These are phyloP conservation scores for Marronus borbonicus DNA, from an alignment of 2,888 invertebrate genomes.

Conservation along the genomic window DNA sequence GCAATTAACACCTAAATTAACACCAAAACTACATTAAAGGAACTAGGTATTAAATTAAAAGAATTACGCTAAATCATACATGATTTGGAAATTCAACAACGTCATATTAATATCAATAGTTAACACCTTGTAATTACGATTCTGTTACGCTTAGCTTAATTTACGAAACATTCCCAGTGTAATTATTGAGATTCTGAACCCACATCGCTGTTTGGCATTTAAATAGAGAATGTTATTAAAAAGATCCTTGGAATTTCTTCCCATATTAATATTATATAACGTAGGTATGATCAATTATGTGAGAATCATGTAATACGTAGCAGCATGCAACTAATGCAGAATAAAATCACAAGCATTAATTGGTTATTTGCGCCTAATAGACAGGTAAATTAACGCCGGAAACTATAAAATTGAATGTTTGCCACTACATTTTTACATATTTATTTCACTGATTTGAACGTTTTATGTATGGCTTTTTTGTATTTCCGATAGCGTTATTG, in stretches of 20 bases:
- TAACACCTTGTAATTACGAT: background rate
- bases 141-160: background rate
- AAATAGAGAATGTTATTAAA: conserved; percentile 30
- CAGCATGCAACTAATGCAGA: background rate
- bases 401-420: background rate
- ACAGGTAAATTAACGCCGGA: background rate
- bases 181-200: conserved; percentile 17
- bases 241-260: conserved; percentile 35
- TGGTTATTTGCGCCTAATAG: background rate
- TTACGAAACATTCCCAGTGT: conserved; percentile 18
- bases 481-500: too few species aligned
- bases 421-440: background rate
- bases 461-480: background rate
- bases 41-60: too few species aligned
- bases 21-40: too few species aligned
- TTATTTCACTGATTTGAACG: background rate
- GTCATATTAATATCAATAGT: background rate
- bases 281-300: conserved; percentile 4
- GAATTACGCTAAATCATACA: background rate
- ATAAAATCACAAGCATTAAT: background rate
- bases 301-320: conserved; percentile 9
- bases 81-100: background rate
- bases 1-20: too few species aligned
- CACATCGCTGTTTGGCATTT: conserved; percentile 21
- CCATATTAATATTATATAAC: conserved; percentile 29